Base-by-base conservation (phyloP, 2,113 vertebrate species). In the Muntiacus muntjak region DNA sequence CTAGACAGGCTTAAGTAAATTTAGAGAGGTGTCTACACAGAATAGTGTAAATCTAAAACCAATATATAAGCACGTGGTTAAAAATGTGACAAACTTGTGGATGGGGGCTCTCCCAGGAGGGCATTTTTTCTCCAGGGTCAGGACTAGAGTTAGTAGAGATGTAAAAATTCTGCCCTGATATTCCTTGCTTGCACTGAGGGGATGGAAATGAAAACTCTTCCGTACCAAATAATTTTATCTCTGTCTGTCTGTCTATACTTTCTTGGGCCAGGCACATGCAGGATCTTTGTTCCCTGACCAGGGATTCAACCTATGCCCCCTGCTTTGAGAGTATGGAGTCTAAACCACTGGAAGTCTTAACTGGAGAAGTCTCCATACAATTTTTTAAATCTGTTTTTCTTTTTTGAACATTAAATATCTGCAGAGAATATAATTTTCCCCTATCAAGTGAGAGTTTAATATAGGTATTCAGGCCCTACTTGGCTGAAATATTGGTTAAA, bases 121-220 rank as follows among this genome's bases (percentile, higher is more conserved):
- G 43, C 52, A 4, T 15, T 88, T 8, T 55, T 76, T 89, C 60
- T 95, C 23, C 15, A 7, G 36, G 11, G 7, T 36, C 28, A 55
- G 55, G 43, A 9, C 10, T 58, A 50, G 71, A 71, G 6, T 58
- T 52, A 40, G 26, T n/a, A 71, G 86, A 91, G 15, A 67, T 81
- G 11, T 71, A 57, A 96, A 83, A 60, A 64, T 58, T 54, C 13
- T 93, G 21, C 43, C 62, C 17, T 78, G 16, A 52, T 87, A 52
- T 15, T 71, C 67, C n/a, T 89, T 78, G 23, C 89, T 21, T 57
- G 17, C 47, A 5, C 26, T 67, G 43, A 54, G 5, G 25, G 45
- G 40, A n/a, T 94, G 11, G 84, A 86, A 93, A 86, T 76, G 58
- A 95, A 88, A 89, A 93, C n/a, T 93, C 43, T 92, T 58, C 54